Evolutionary conservation across 1,140 invertebrate genomes (phyloP).

Genomic region (Drosophila asahinai): DNA sequence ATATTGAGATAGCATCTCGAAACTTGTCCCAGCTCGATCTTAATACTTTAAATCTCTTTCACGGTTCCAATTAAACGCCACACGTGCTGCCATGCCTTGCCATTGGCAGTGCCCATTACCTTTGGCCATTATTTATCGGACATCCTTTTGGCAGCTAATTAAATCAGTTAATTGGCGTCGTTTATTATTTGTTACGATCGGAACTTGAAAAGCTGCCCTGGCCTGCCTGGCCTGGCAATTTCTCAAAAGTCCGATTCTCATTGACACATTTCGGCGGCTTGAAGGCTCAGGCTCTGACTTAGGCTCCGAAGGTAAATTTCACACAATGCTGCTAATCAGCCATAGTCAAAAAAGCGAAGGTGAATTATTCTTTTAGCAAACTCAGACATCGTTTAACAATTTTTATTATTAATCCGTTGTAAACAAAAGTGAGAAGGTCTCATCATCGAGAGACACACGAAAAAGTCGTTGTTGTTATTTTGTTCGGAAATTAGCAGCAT

Average conservation of each 20-base stretch:
- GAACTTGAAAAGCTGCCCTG: background rate
- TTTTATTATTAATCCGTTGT: conserved; percentile 49
- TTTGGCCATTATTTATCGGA: conserved; percentile 37
- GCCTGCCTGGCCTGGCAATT: background rate
- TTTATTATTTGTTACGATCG: conserved; percentile 26
- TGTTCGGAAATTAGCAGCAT: conserved; percentile 26
- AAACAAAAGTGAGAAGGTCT: conserved; percentile 53
- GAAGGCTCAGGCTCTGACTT: background rate
- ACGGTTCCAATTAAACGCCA: conserved; percentile 52
- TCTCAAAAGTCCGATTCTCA: conserved; percentile 33
- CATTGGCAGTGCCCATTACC: conserved; percentile 47
- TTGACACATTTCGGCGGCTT: conserved; percentile 37
- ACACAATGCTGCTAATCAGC: conserved; percentile 66
- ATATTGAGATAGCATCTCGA: conserved; percentile 35
- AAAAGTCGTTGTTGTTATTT: conserved; percentile 1
- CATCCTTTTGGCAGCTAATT: conserved; percentile 47
- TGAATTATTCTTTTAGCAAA: conserved; percentile 40
- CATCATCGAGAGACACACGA: conserved; percentile 18
- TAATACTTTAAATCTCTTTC: conserved; percentile 53
- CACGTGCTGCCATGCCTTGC: conserved; percentile 37
- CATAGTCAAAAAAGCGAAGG: conserved; percentile 40
- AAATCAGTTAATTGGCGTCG: conserved; percentile 50
- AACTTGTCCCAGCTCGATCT: conserved; percentile 42
- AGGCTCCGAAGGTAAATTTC: conserved; percentile 33
- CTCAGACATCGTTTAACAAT: conserved; percentile 16